Conservation (phyloP, 2,113 vertebrate genomes). For the Misgurnus mizolepis region DNA sequence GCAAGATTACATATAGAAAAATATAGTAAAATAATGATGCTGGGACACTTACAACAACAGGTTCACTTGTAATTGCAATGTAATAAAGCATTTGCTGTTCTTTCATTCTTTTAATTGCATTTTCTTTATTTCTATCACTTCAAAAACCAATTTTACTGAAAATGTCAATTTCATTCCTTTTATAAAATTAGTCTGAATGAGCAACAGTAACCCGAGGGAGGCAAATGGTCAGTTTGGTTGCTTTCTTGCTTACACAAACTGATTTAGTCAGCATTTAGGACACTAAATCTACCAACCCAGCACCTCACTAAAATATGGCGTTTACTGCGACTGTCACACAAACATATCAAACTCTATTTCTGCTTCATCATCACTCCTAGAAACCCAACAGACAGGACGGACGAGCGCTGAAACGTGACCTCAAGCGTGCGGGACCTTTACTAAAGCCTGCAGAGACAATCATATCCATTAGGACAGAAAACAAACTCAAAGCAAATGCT, state of each 20-base stretch:
- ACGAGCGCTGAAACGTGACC: too few species aligned
- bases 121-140: too few species aligned
- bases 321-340: not conserved
- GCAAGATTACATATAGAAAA: too few species aligned
- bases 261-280: slow-evolving; percentile 39
- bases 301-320: slow-evolving; percentile 5
- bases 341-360: not conserved
- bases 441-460: slow-evolving; percentile 12
- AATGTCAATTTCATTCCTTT: not conserved
- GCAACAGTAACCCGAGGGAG: not conserved
- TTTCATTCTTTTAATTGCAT: too few species aligned
- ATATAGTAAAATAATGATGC: too few species aligned
- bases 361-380: not conserved
- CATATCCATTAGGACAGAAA: slow-evolving; percentile 12
- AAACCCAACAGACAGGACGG: not conserved
- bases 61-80: too few species aligned
- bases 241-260: slow-evolving; percentile 8
- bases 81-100: too few species aligned
- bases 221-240: not conserved
- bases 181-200: not conserved
- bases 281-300: not conserved
- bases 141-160: too few species aligned
- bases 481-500: slow-evolving; percentile 11
- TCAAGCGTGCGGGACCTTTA: not conserved
- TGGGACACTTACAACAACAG: too few species aligned